A percentile compares a stretch with the other conserved stretches of the same genome.
Evolutionary conservation across 2,888 invertebrate species (phyloP).

Genomic region (Saturnia japonica): DNA sequence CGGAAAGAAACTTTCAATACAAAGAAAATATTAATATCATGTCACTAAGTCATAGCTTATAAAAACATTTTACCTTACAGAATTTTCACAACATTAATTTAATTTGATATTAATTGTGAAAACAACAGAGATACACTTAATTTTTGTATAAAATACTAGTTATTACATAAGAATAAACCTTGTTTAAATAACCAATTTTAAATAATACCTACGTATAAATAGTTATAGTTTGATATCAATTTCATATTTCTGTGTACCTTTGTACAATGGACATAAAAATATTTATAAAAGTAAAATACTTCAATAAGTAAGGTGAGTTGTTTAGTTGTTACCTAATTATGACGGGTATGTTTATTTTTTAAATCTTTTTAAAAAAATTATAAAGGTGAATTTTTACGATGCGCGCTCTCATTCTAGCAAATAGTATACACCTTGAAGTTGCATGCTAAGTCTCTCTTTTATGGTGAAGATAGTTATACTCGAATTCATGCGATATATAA

Average conservation of each 20-base stretch:
- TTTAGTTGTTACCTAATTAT: background rate
- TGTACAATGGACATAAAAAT: too few relatives aligned
- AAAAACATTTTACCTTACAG: too few relatives aligned
- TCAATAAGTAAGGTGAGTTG: constrained; percentile 4
- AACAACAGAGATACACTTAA: background rate
- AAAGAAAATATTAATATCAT: background rate
- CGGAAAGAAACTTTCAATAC: background rate
- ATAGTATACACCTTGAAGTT: too few relatives aligned
- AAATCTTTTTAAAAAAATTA: too few relatives aligned
- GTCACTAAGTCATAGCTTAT: background rate
- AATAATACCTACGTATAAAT: background rate
- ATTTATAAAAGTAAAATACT: background rate
- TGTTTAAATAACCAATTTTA: background rate
- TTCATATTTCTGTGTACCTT: constrained; percentile 1
- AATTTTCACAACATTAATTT: too few relatives aligned
- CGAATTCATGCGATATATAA: too few relatives aligned
- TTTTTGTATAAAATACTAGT: background rate
- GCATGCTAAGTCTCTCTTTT: too few relatives aligned
- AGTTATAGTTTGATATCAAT: background rate
- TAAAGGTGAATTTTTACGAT: too few relatives aligned
- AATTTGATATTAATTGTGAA: too few relatives aligned
- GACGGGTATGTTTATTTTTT: background rate
- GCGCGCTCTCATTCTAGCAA: too few relatives aligned
- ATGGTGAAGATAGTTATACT: too few relatives aligned
- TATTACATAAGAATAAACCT: constrained; percentile 15